Percentiles rank a stretch among this genome's conserved stretches.
Conservation (phyloP, 2,797 vertebrate species). For the Chiropotes sagulatus region DNA sequence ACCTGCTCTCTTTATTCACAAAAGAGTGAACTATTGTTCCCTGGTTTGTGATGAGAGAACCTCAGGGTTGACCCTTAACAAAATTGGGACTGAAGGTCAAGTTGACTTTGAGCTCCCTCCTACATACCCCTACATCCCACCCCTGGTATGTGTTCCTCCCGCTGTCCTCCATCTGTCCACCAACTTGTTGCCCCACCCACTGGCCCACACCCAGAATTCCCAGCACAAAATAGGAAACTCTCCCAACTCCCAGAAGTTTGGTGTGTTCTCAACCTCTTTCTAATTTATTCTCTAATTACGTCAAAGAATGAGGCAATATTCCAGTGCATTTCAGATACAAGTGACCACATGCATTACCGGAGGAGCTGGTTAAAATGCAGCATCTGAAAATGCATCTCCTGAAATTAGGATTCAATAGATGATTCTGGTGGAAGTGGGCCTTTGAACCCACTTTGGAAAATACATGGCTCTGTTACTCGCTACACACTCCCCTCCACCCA, state of each 20-base stretch:
- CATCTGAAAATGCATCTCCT: not conserved
- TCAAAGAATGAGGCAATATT: not conserved
- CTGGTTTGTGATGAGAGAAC: slow-evolving; percentile 32
- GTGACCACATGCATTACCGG: not conserved
- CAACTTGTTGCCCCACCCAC: not conserved
- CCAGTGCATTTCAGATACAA: not conserved
- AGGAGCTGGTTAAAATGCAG: not conserved
- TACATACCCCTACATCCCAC: not conserved
- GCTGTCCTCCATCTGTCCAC: not conserved
- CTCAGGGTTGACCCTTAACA: not conserved
- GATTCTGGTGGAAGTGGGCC: not conserved
- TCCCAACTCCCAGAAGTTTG: not conserved
- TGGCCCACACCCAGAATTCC: not conserved
- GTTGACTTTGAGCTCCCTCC: not conserved
- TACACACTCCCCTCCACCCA: not conserved
- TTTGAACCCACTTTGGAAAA: not conserved
- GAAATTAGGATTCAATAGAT: not conserved
- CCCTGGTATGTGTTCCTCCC: not conserved
- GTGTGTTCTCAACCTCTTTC: not conserved
- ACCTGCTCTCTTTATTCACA: not conserved
- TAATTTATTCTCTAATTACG: not conserved
- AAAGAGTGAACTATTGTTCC: not conserved
- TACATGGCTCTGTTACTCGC: not conserved
- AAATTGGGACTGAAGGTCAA: not conserved
- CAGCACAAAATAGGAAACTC: not conserved